Evolutionary conservation across 2,797 vertebrate species (phyloP).

Genomic region (Danionella dracula): DNA sequence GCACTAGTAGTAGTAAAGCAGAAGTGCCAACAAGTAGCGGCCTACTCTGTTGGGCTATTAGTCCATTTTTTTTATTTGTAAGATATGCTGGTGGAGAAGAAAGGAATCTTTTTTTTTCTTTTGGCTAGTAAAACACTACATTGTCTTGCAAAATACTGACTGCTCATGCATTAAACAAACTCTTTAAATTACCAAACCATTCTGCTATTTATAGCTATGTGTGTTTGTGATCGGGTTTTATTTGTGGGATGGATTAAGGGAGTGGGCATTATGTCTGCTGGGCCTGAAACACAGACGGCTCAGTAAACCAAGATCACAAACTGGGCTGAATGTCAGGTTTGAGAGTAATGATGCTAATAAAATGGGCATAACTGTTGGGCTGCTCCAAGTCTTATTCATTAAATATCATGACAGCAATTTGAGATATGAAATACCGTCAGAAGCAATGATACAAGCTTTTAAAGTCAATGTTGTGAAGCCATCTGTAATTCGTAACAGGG

Average conservation of each 20-base stretch:
- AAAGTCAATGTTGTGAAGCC: conserved; percentile 81
- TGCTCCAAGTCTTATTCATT: conserved; percentile 62
- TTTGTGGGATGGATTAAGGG: conserved; percentile 27
- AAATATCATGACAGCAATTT: conserved; percentile 55
- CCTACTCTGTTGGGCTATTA: too few relatives aligned
- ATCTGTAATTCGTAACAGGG: conserved; percentile 78
- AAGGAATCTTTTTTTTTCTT: too few relatives aligned
- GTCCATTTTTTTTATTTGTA: too few relatives aligned
- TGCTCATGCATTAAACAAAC: background rate
- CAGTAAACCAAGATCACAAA: conserved; percentile 26
- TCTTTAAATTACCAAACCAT: conserved; percentile 25
- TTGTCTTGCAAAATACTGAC: background rate
- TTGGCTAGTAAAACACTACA: background rate
- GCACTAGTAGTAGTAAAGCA: too few relatives aligned
- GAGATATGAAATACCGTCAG: conserved; percentile 67
- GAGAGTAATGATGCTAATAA: conserved; percentile 33
- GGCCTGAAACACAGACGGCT: conserved; percentile 35
- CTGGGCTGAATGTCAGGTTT: conserved; percentile 23
- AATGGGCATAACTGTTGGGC: conserved; percentile 25
- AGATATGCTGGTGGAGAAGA: too few relatives aligned
- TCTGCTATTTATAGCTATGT: conserved; percentile 6
- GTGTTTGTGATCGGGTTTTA: conserved; percentile 23
- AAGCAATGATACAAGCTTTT: conserved; percentile 70
- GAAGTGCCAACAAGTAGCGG: too few relatives aligned
- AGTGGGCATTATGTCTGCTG: conserved; percentile 18